A percentile compares a stretch with the other conserved stretches of the same genome.
Conservation (phyloP, 1,140 invertebrate genomes). For the Drosophila melanogaster region DNA sequence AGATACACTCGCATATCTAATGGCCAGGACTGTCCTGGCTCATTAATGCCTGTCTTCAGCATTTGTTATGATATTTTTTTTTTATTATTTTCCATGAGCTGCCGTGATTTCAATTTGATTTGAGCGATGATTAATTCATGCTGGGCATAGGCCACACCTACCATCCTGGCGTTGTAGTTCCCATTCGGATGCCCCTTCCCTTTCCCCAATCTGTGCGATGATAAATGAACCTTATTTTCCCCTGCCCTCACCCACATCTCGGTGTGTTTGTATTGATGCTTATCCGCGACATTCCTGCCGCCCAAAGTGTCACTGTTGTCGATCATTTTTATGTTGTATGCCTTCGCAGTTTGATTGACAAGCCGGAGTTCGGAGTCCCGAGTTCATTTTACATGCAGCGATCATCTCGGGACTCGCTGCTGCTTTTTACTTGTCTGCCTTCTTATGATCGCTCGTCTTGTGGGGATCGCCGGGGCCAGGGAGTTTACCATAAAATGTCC, state of each 20-base stretch:
- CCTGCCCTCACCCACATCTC: conserved; percentile 23
- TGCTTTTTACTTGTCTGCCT: conserved; percentile 61
- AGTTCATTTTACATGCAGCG: conserved; percentile 59
- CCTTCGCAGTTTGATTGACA: conserved; percentile 69
- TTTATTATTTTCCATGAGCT: conserved; percentile 36
- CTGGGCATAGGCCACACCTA: conserved; percentile 69
- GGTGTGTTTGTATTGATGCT: conserved; percentile 47
- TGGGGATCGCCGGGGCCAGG: conserved; percentile 38
- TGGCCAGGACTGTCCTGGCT: conserved; percentile 45
- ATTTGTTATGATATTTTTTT: conserved; percentile 74
- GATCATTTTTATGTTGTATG: conserved; percentile 74
- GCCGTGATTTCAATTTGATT: conserved; percentile 67
- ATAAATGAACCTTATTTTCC: conserved; percentile 63
- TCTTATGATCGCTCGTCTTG: conserved; percentile 63
- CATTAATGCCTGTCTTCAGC: conserved; percentile 63
- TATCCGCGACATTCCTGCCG: conserved; percentile 81
- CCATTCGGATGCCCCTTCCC: conserved; percentile 1
- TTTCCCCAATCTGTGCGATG: conserved; percentile 38
- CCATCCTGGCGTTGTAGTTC: conserved; percentile 5
- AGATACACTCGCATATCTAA: conserved; percentile 15
- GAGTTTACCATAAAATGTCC: conserved; percentile 73
- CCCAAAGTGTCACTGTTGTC: conserved; percentile 82
- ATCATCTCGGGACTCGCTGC: conserved; percentile 35
- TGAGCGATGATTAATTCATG: conserved; percentile 74
- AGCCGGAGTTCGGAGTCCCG: conserved; percentile 33